phyloP scores from a whole-genome alignment of 2,113 vertebrate genomes.

The Salvelinus namaycush region DNA sequence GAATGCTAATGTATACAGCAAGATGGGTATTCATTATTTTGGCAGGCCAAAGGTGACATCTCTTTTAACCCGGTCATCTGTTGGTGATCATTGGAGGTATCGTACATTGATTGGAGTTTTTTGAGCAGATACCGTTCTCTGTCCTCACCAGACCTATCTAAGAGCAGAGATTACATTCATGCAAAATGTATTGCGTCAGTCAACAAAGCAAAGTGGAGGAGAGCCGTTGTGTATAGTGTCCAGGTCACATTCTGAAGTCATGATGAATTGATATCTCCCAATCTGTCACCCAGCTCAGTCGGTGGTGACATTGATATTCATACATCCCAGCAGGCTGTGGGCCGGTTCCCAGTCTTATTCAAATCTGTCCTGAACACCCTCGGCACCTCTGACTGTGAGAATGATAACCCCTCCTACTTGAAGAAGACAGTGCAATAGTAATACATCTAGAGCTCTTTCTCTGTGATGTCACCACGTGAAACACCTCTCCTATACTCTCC shows the following conservation, averaged over 20 bases:
- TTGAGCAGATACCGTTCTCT: constrained; percentile 34
- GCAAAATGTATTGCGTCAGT: neutral
- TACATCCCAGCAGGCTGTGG: constrained; percentile 60
- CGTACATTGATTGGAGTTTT: constrained; percentile 52
- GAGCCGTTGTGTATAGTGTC: constrained; percentile 15
- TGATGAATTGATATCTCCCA: constrained; percentile 63
- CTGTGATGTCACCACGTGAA: constrained; percentile 43
- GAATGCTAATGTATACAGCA: constrained; percentile 68
- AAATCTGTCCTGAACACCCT: constrained; percentile 60
- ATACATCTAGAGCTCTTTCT: constrained; percentile 52
- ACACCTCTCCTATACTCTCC: constrained; percentile 10
- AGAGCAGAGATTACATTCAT: constrained; percentile 23
- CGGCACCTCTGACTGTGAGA: constrained; percentile 52
- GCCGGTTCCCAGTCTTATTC: constrained; percentile 65
- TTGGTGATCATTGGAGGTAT: constrained; percentile 38
- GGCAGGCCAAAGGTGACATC: constrained; percentile 40
- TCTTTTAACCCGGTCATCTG: constrained; percentile 51
- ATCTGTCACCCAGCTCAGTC: constrained; percentile 49
- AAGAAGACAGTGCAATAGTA: constrained; percentile 67
- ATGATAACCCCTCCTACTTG: constrained; percentile 64
- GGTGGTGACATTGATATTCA: constrained; percentile 73
- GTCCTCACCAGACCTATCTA: constrained; percentile 7
- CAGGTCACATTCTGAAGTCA: constrained; percentile 43
- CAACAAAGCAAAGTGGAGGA: constrained; percentile 41
- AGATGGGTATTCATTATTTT: constrained; percentile 51